Evolutionary conservation across 2,888 invertebrate species (phyloP).

Genomic region (Amphimallon solstitiale): DNA sequence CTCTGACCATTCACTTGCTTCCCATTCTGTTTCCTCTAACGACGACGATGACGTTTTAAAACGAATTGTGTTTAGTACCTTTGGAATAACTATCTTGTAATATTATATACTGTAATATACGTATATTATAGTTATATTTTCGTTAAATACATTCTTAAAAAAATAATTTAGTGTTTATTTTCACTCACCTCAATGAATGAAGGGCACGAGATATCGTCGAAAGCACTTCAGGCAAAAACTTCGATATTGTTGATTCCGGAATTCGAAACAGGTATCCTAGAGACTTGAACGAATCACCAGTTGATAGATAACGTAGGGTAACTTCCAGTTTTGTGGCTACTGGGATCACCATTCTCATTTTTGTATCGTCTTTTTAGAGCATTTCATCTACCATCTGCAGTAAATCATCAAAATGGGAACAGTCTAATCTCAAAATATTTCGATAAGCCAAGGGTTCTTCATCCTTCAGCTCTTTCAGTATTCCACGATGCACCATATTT

Average conservation of each 20-base stretch:
- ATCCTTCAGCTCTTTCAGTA: conserved; percentile 12
- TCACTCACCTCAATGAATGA: conserved; percentile 30
- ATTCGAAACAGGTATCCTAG: conserved; percentile 38
- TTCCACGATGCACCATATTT: conserved; percentile 10
- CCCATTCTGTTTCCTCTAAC: conserved; percentile 2
- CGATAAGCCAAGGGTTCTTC: conserved; percentile 24
- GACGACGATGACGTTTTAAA: conserved; percentile 20
- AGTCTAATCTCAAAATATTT: conserved; percentile 30
- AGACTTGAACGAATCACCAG: conserved; percentile 42
- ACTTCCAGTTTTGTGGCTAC: conserved; percentile 38
- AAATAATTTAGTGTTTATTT: conserved; percentile 2
- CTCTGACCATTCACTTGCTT: background rate
- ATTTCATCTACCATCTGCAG: conserved; percentile 20
- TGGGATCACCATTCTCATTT: conserved; percentile 42
- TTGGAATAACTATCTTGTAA: background rate
- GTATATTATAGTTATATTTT: conserved; percentile 1
- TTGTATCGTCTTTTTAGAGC: conserved; percentile 37
- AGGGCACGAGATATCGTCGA: conserved; percentile 19
- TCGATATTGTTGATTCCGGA: conserved; percentile 21
- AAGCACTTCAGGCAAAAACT: conserved; percentile 27
- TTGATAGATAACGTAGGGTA: conserved; percentile 42
- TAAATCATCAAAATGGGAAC: conserved; percentile 24
- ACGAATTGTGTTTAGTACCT: background rate
- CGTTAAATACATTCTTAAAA: background rate
- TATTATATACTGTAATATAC: background rate